phyloP scores from a whole-genome alignment of 2,113 vertebrate genomes.

The Ptyas mucosa region DNA sequence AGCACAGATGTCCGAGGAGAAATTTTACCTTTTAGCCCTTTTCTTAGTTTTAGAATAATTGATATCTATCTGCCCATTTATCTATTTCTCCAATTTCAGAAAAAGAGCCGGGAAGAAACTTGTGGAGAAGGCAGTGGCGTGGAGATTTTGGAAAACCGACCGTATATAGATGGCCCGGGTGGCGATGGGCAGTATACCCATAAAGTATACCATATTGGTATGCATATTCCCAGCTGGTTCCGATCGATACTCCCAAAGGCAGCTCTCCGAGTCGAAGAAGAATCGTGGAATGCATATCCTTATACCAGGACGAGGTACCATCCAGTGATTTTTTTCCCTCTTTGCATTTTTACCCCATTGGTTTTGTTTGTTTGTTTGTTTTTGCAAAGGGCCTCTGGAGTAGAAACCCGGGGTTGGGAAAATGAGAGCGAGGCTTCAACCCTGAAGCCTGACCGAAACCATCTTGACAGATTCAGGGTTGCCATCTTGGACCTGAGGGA shows the following conservation, averaged over 20 bases:
- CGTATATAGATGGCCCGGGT: conserved; percentile 89
- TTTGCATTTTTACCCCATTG: neutral
- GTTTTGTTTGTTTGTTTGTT: neutral
- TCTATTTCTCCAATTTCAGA: conserved; percentile 68
- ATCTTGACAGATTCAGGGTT: no score
- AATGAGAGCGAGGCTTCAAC: no score
- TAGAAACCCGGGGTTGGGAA: no score
- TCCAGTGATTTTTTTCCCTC: rapidly evolving
- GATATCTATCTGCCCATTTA: no score
- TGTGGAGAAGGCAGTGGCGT: conserved; percentile 92
- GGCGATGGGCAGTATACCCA: conserved; percentile 92
- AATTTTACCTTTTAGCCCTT: neutral
- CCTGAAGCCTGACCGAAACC: no score
- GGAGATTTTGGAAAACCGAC: conserved; percentile 93
- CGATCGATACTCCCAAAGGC: conserved; percentile 95
- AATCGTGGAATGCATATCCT: conserved; percentile 96
- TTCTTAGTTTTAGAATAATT: neutral
- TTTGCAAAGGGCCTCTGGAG: neutral
- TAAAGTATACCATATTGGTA: conserved; percentile 96
- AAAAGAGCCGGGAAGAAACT: conserved; percentile 93
- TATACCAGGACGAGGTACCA: conserved; percentile 90
- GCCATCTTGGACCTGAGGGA: no score
- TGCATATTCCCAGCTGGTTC: conserved; percentile 98
- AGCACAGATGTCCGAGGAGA: no score
- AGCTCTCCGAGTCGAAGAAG: conserved; percentile 90